These are phyloP conservation scores for Danio jaintianensis DNA, from an alignment of 2,797 vertebrate genomes.

Conservation along the genomic window DNA sequence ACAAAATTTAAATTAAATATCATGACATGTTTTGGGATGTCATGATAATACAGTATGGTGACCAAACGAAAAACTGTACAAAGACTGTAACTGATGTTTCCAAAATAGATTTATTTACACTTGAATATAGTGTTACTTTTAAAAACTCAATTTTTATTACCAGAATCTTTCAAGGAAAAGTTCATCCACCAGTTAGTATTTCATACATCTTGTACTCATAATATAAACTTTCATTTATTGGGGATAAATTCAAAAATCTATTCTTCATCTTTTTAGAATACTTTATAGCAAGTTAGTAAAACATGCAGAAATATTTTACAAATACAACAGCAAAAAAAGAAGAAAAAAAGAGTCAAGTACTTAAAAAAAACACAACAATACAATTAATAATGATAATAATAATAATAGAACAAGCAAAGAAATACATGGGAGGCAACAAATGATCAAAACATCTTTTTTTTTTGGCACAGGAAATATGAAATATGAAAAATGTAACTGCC, in stretches of 20 bases:
- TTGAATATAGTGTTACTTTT: slow-evolving; percentile 70
- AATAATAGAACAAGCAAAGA: slow-evolving; percentile 51
- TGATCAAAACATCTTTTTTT: slow-evolving; percentile 54
- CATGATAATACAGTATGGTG: background rate
- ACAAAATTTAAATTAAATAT: too few species aligned
- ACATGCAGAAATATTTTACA: slow-evolving; percentile 77
- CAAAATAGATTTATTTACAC: slow-evolving; percentile 82
- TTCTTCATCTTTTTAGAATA: slow-evolving; percentile 67
- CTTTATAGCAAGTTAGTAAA: slow-evolving; percentile 71
- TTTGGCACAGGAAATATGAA: slow-evolving; percentile 64
- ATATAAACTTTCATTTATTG: slow-evolving; percentile 54
- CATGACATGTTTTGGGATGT: background rate
- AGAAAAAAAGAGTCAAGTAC: slow-evolving; percentile 69
- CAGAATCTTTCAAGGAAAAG: slow-evolving; percentile 67
- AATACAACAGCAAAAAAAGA: slow-evolving; percentile 72
- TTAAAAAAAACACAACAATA: slow-evolving; percentile 64
- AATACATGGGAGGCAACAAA: slow-evolving; percentile 61
- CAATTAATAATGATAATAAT: slow-evolving; percentile 34
- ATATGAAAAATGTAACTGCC: slow-evolving; percentile 49
- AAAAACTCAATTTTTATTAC: slow-evolving; percentile 62
- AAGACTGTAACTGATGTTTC: slow-evolving; percentile 27
- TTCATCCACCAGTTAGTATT: slow-evolving; percentile 69
- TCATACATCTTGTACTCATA: slow-evolving; percentile 65
- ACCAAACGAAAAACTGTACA: slow-evolving; percentile 25
- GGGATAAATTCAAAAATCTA: slow-evolving; percentile 62